Conservation (phyloP, 2,888 invertebrate species). For the Tinea semifulvella region DNA sequence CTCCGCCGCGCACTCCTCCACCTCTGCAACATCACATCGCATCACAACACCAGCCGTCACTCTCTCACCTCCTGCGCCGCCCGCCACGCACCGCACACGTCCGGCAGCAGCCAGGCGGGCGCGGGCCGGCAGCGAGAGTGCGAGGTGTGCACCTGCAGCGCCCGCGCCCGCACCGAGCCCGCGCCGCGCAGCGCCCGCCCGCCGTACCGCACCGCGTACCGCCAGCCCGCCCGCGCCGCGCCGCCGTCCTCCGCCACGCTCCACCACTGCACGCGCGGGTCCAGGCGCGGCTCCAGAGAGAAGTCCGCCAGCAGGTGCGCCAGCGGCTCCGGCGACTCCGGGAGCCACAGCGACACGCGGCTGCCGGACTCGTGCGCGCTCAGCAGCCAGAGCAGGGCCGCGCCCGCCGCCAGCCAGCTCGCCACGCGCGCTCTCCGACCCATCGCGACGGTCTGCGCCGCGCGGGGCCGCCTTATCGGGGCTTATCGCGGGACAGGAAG, state of each 20-base stretch:
- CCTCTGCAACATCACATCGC: neutral
- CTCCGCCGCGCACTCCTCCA: neutral
- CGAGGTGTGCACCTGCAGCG: neutral
- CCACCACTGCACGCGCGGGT: constrained; percentile 26
- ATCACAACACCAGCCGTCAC: neutral
- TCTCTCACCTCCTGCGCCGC: constrained; percentile 23
- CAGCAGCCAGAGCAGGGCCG: constrained; percentile 18
- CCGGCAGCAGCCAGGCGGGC: constrained; percentile 19
- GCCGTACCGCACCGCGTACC: constrained; percentile 26
- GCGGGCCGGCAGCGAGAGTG: neutral
- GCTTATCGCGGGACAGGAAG: constrained; percentile 14
- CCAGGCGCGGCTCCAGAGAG: constrained; percentile 29
- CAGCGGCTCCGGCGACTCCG: constrained; percentile 20
- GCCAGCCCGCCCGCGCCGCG: constrained; percentile 39
- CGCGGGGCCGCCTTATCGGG: constrained; percentile 19
- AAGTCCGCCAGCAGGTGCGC: constrained; percentile 42
- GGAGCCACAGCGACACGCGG: constrained; percentile 10
- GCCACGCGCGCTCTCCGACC: constrained; percentile 17
- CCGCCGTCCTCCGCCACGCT: constrained; percentile 31
- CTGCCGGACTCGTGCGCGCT: constrained; percentile 20
- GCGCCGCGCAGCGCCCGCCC: neutral
- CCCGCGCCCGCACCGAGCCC: neutral
- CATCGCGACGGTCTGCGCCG: constrained; percentile 14
- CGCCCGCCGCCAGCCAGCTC: constrained; percentile 21
- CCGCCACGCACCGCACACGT: constrained; percentile 35